phyloP scores from a whole-genome alignment of 2,797 vertebrate species.

The Pelodytes ibericus region DNA sequence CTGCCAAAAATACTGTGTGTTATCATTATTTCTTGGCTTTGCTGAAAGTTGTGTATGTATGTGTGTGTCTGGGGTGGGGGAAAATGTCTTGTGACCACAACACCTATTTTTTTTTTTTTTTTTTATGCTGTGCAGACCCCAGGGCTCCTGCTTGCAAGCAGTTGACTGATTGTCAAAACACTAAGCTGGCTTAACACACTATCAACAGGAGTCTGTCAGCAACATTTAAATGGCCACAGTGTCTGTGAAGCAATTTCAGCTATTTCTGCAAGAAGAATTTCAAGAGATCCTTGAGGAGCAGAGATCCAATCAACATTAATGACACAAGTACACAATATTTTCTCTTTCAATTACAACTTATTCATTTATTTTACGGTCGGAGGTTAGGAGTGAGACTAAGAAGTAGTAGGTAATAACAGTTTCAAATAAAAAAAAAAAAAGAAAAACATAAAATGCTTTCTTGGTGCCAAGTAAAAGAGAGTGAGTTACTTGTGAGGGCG shows the following conservation, averaged over 20 bases:
- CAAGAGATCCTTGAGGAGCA: constrained; percentile 61
- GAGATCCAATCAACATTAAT: constrained; percentile 75
- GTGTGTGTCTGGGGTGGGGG: neutral
- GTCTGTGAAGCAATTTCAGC: constrained; percentile 60
- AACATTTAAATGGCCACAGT: constrained; percentile 63
- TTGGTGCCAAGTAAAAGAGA: constrained; percentile 75
- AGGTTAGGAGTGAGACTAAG: constrained; percentile 59
- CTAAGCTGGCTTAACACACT: constrained; percentile 59
- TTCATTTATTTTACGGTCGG: constrained; percentile 71
- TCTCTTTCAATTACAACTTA: constrained; percentile 62
- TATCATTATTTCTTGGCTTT: constrained; percentile 57
- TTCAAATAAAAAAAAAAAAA: constrained; percentile 35
- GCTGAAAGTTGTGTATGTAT: neutral
- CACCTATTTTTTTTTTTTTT: constrained; percentile 52
- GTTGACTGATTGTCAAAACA: constrained; percentile 35
- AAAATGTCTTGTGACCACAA: constrained; percentile 53
- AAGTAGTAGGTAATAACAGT: constrained; percentile 64
- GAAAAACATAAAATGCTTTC: constrained; percentile 65
- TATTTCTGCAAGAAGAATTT: constrained; percentile 70
- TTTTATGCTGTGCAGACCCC: constrained; percentile 42
- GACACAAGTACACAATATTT: constrained; percentile 67
- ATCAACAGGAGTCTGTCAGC: constrained; percentile 65
- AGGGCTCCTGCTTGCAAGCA: constrained; percentile 44
- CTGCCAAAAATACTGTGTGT: constrained; percentile 59
- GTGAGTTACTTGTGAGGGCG: constrained; percentile 65